These are phyloP conservation scores for Carollia perspicillata DNA, from an alignment of 2,113 vertebrate genomes.

Conservation along the genomic window DNA sequence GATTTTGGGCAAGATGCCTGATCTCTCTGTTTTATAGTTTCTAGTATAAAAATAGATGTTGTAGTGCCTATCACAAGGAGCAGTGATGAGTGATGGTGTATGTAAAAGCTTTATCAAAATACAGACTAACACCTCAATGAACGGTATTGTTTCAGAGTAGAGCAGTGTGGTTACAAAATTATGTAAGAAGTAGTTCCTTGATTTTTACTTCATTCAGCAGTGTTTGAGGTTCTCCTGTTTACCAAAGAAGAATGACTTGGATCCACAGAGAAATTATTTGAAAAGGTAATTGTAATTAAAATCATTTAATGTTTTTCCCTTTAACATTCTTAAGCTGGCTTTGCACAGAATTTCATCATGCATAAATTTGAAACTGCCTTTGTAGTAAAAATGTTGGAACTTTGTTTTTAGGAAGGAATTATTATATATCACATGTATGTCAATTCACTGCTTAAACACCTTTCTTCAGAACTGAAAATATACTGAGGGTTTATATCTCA, in stretches of 20 bases:
- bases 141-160: not conserved
- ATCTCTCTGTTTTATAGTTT: not conserved
- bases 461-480: not conserved
- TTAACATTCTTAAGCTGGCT: not conserved
- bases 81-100: not conserved
- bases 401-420: slow-evolving; percentile 20
- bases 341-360: not conserved
- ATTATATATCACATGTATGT: not conserved
- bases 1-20: not conserved
- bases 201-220: not conserved
- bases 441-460: not conserved
- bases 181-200: not conserved
- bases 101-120: not conserved
- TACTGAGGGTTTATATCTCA: not conserved
- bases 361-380: not conserved
- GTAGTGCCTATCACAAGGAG: not conserved
- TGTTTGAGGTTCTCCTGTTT: not conserved
- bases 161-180: not conserved
- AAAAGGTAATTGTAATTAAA: slow-evolving; percentile 11
- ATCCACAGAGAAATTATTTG: not conserved
- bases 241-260: not conserved
- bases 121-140: not conserved
- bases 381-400: not conserved
- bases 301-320: not conserved
- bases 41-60: not conserved